Evolutionary conservation across 2,113 vertebrate genomes (phyloP), one percentile per base, ranked within the genome.

Genomic region (Aleadryas rufinucha): DNA sequence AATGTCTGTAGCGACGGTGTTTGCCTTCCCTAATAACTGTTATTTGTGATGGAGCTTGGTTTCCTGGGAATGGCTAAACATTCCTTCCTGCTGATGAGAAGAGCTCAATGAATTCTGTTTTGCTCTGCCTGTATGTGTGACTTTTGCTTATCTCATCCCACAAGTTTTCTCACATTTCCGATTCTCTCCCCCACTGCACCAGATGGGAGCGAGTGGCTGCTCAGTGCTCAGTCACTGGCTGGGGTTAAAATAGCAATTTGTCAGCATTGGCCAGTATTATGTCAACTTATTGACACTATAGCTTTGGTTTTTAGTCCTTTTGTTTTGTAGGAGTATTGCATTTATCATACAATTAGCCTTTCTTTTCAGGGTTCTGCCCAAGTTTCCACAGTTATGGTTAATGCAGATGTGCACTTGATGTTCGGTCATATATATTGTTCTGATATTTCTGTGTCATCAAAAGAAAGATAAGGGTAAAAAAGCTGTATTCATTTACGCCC

Each of bases 21-120:
- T 44, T 50, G 31, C 31, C 66, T 57, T 50, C 26, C 11, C 31
- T 57, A 44, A 37, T 6, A 44, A 44, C 27, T 39, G 27, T 8
- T 74, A 24, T 9, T 22, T 0, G 0, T 39, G 27, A 28, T 1
- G 7, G 30, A 66, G 20, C 11, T 11, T 60, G 45, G 13, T 60
- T 60, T 53, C 44, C 28, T 74, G 23, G 23, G 30, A 59, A 45
- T 39, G 33, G 9, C 19, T 59, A 41, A 52, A 66, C 28, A 39
- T n/a, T n/a, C 13, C 16, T 21, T 53, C 27, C 33, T 47, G n/a
- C 13, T 41, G 28, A 26, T 30, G 39, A 74, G 59, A 74, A 52
- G 19, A 33, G 5, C 31, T 59, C 19, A 52, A 52, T n/a, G 13
- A 53, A 60, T 60, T 52, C 33, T 45, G 16, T 18, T 53, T 68